phyloP scores from a whole-genome alignment of 2,113 vertebrate genomes.

The Octodon degus region DNA sequence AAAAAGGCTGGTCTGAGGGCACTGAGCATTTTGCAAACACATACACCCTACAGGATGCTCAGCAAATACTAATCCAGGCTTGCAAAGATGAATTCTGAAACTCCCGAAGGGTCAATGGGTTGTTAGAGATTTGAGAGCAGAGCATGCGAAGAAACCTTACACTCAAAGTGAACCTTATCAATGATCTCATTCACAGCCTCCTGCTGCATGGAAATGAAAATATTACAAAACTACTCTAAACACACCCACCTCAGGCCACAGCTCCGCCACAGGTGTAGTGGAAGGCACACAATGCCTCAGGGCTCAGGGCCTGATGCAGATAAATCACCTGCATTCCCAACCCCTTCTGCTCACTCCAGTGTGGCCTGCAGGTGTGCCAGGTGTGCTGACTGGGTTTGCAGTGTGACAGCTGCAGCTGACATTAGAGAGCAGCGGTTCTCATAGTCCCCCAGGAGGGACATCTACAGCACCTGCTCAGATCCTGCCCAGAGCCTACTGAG shows the following conservation, averaged over 20 bases:
- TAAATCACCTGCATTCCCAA: neutral
- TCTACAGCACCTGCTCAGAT: neutral
- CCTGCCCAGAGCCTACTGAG: neutral
- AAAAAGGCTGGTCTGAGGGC: neutral
- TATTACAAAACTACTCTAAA: neutral
- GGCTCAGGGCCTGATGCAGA: neutral
- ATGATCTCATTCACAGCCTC: neutral
- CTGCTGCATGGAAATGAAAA: neutral
- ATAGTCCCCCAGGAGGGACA: neutral
- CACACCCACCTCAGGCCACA: neutral
- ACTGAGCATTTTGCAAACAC: neutral
- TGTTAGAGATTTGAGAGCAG: neutral
- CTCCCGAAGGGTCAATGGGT: neutral
- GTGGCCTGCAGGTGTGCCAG: neutral
- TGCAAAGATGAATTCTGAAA: neutral
- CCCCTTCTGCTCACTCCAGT: neutral
- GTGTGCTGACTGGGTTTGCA: neutral
- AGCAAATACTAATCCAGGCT: neutral
- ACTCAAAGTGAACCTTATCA: neutral
- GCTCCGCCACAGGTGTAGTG: neutral
- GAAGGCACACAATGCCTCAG: neutral
- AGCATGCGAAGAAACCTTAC: neutral
- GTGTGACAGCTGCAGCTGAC: no score
- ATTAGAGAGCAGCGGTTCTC: neutral
- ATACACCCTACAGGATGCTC: accelerated